These are phyloP conservation scores for Megathymus violae DNA, from an alignment of 1,140 invertebrate genomes.

Conservation along the genomic window DNA sequence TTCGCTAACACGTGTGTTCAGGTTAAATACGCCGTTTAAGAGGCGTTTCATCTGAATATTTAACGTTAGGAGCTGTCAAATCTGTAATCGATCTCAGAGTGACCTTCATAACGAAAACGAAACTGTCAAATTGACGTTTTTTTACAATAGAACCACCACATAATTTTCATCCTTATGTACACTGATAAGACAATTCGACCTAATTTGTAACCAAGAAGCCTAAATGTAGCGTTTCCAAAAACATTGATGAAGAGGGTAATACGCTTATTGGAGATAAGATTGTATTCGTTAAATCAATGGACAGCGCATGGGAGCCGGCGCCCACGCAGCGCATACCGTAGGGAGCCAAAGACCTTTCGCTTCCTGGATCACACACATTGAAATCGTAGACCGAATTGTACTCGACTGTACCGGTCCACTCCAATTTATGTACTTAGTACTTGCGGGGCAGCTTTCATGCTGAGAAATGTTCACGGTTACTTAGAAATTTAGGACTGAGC, in stretches of 20 bases:
- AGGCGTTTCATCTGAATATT: no score
- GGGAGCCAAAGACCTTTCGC: slow-evolving; percentile 78
- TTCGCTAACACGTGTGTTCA: no score
- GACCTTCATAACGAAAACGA: no score
- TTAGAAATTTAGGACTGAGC: slow-evolving; percentile 12
- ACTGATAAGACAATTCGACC: background rate
- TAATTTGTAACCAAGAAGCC: slow-evolving; percentile 8
- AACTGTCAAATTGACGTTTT: no score
- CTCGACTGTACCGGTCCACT: slow-evolving; percentile 30
- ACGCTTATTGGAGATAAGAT: slow-evolving; percentile 76
- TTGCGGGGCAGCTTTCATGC: slow-evolving; percentile 25
- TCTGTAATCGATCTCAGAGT: no score
- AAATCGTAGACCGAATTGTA: slow-evolving; percentile 42
- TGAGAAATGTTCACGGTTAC: slow-evolving; percentile 15
- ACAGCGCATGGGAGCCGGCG: slow-evolving; percentile 64
- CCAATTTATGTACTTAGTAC: slow-evolving; percentile 30
- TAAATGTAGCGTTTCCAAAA: slow-evolving; percentile 37
- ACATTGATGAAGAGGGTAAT: slow-evolving; percentile 58
- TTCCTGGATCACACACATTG: slow-evolving; percentile 75
- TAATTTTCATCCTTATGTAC: no score
- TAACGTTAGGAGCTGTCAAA: no score
- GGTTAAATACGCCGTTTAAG: no score
- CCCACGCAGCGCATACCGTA: slow-evolving; percentile 73
- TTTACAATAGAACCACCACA: no score
- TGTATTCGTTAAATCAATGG: slow-evolving; percentile 77